Evolutionary conservation across 1,140 invertebrate species (phyloP).

Genomic region (Bombyx mori): DNA sequence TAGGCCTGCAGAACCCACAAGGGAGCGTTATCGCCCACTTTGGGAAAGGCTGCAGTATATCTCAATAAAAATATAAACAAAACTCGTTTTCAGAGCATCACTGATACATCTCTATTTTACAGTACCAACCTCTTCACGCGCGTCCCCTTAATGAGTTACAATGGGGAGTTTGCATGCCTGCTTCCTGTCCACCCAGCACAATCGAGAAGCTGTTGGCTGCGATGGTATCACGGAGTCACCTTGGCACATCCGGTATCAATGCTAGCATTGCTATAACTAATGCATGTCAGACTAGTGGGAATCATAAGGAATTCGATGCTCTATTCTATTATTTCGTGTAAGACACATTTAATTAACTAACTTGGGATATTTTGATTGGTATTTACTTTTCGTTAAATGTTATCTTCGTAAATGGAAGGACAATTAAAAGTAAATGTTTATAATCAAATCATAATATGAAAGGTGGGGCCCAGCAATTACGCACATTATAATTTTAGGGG

Average conservation of each 20-base stretch:
- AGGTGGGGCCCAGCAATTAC: no score
- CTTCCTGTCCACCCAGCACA: constrained; percentile 60
- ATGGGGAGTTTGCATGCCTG: constrained; percentile 72
- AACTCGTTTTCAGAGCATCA: no score
- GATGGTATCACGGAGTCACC: constrained; percentile 54
- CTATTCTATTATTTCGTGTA: constrained; percentile 64
- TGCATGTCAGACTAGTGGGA: constrained; percentile 40
- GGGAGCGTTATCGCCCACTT: no score
- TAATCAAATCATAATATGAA: no score
- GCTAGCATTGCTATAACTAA: constrained; percentile 47
- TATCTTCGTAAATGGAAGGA: no score
- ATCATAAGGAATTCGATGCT: constrained; percentile 32
- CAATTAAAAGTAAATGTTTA: no score
- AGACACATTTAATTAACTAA: constrained; percentile 15
- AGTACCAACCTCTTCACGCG: constrained; percentile 45
- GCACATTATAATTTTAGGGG: no score
- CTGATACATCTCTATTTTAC: not conserved
- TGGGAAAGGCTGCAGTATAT: no score
- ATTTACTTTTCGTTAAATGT: no score
- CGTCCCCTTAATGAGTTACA: constrained; percentile 62
- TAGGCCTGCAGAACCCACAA: no score
- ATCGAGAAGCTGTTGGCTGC: constrained; percentile 56
- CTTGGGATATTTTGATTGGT: no score
- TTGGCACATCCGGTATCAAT: constrained; percentile 48
- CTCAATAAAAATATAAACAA: no score